Conservation (phyloP, 2,113 vertebrate species). For the Poeciliopsis prolifica region DNA sequence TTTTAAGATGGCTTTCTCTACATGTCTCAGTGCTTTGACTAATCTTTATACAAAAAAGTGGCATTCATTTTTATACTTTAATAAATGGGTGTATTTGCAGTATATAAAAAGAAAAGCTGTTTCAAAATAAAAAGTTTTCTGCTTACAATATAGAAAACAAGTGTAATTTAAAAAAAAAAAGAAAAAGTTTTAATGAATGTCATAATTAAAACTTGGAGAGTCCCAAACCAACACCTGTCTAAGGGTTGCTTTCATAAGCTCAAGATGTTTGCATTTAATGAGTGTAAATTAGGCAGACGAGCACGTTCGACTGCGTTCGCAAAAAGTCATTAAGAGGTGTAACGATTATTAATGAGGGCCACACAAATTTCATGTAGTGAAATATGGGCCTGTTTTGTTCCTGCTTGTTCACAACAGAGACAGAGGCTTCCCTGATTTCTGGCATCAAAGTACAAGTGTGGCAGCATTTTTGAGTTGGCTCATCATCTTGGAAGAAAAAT, state of each 20-base stretch:
- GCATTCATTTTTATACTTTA: neutral
- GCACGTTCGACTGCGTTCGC: slow-evolving; percentile 32
- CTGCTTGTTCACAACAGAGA: slow-evolving; percentile 29
- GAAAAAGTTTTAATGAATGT: neutral
- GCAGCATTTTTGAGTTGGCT: slow-evolving; percentile 1
- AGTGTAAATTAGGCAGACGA: slow-evolving; percentile 40
- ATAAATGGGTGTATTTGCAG: neutral
- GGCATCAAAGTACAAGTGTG: slow-evolving; percentile 36
- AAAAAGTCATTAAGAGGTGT: slow-evolving; percentile 64
- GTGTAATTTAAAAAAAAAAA: neutral
- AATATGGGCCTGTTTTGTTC: slow-evolving; percentile 56
- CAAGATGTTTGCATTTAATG: slow-evolving; percentile 49
- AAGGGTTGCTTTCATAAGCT: slow-evolving; percentile 34
- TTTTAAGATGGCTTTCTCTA: neutral
- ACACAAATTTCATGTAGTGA: slow-evolving; percentile 39
- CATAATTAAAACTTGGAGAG: slow-evolving; percentile 21
- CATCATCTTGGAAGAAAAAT: slow-evolving; percentile 4
- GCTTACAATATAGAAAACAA: neutral
- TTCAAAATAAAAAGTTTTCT: neutral
- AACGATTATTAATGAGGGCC: slow-evolving; percentile 69
- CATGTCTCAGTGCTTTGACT: too few species aligned
- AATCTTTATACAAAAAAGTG: neutral
- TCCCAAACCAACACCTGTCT: slow-evolving; percentile 15
- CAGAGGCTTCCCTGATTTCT: slow-evolving; percentile 37
- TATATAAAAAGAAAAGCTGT: neutral